A percentile compares a stretch with the other conserved stretches of the same genome.
Conservation (phyloP, 2,797 vertebrate species). For the Argya squamiceps region DNA sequence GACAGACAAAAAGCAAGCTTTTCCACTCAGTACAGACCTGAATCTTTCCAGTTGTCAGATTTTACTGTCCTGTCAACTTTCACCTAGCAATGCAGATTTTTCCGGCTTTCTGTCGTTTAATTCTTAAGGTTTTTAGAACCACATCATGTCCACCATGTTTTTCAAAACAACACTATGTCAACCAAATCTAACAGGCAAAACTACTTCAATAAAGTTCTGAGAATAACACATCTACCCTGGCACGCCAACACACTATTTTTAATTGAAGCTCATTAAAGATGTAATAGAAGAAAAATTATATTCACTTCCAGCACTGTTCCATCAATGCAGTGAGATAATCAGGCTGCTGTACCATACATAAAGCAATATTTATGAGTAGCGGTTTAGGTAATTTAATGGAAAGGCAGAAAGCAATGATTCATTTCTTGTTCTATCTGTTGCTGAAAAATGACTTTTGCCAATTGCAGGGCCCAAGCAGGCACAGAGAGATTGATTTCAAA, state of each 20-base stretch:
- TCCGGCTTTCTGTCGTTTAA: background rate
- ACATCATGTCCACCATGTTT: background rate
- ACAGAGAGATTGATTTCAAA: constrained; percentile 7
- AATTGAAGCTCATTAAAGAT: constrained; percentile 70
- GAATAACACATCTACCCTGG: constrained; percentile 53
- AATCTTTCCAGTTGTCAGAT: background rate
- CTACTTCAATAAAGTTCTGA: constrained; percentile 37
- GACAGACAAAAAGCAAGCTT: background rate
- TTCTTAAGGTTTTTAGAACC: background rate
- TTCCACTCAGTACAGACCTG: background rate
- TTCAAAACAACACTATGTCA: background rate
- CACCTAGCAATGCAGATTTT: constrained; percentile 2
- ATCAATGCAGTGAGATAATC: constrained; percentile 42
- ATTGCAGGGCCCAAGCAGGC: background rate
- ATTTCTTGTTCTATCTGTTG: constrained; percentile 21
- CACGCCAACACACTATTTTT: constrained; percentile 64
- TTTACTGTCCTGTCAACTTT: constrained; percentile 3
- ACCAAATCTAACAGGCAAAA: background rate
- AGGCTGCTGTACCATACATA: constrained; percentile 4
- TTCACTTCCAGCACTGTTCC: constrained; percentile 60
- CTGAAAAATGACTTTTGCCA: constrained; percentile 7
- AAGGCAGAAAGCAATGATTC: constrained; percentile 53
- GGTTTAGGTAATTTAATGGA: constrained; percentile 47
- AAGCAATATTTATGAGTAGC: constrained; percentile 29
- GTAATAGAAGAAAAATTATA: constrained; percentile 66